Evolutionary conservation across 1,140 invertebrate genomes (phyloP).

Genomic region (Eriosoma lanigerum): DNA sequence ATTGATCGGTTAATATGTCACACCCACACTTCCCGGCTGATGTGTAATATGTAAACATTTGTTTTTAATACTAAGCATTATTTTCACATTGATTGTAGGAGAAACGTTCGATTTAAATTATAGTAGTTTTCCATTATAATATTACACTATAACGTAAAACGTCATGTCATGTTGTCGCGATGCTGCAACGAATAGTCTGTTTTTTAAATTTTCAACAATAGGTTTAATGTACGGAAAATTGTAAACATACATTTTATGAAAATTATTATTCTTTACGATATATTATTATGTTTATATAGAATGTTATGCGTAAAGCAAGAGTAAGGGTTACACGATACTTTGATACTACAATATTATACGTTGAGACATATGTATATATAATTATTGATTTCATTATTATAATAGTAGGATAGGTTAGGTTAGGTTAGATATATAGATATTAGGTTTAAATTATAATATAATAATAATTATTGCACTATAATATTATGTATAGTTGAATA

Average conservation of each 20-base stretch:
- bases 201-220: background rate
- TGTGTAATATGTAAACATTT: slow-evolving; percentile 2
- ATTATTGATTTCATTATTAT: too few relatives aligned
- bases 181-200: background rate
- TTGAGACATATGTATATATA: too few relatives aligned
- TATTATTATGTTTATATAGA: background rate
- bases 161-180: background rate
- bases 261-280: background rate
- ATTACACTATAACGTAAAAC: background rate
- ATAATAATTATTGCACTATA: too few relatives aligned
- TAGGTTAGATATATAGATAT: too few relatives aligned
- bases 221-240: background rate
- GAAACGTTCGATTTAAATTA: background rate
- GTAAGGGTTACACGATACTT: too few relatives aligned
- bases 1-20: background rate
- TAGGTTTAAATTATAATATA: too few relatives aligned
- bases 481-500: too few relatives aligned
- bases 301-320: too few relatives aligned
- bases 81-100: background rate
- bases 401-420: too few relatives aligned
- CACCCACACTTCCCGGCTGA: background rate
- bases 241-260: slow-evolving; percentile 1
- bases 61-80: slow-evolving; percentile 9
- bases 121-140: background rate
- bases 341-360: too few relatives aligned